A percentile compares a stretch with the other conserved stretches of the same genome.
Conservation (phyloP, 1,140 invertebrate genomes). For the Limonius californicus region DNA sequence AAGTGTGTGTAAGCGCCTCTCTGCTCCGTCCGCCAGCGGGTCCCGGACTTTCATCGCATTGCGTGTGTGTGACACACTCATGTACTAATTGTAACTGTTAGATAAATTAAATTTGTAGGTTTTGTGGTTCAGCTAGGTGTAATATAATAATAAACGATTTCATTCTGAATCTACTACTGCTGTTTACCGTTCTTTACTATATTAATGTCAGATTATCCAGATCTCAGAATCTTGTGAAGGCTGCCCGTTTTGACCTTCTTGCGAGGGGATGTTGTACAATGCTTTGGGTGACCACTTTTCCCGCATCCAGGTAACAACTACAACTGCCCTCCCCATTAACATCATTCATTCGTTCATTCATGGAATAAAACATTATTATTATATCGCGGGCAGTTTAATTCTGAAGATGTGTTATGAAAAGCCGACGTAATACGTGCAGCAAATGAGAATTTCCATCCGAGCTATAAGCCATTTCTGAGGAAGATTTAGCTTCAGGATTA, state of each 20-base stretch:
- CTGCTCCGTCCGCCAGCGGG: constrained; percentile 25
- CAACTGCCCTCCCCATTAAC: not conserved
- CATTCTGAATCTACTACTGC: not conserved
- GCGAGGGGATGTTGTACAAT: not conserved
- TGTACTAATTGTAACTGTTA: constrained; percentile 42
- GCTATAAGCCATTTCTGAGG: too few relatives aligned
- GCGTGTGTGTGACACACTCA: constrained; percentile 27
- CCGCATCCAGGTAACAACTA: not conserved
- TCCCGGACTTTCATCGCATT: constrained; percentile 33
- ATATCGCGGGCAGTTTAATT: too few relatives aligned
- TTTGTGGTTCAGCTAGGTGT: constrained; percentile 46
- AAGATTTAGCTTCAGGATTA: too few relatives aligned
- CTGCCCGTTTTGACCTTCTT: not conserved
- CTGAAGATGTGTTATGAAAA: too few relatives aligned
- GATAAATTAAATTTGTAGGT: constrained; percentile 47
- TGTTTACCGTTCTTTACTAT: constrained; percentile 10
- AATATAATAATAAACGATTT: constrained; percentile 33
- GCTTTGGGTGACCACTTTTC: not conserved
- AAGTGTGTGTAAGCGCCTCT: constrained; percentile 17
- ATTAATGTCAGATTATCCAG: not conserved
- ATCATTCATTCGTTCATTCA: not conserved
- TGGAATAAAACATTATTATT: not conserved
- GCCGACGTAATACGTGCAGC: not conserved
- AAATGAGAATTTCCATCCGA: too few relatives aligned
- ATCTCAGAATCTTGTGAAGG: constrained; percentile 5